Evolutionary conservation across 2,113 vertebrate genomes (phyloP).

Genomic region (Corythoichthys intestinalis): DNA sequence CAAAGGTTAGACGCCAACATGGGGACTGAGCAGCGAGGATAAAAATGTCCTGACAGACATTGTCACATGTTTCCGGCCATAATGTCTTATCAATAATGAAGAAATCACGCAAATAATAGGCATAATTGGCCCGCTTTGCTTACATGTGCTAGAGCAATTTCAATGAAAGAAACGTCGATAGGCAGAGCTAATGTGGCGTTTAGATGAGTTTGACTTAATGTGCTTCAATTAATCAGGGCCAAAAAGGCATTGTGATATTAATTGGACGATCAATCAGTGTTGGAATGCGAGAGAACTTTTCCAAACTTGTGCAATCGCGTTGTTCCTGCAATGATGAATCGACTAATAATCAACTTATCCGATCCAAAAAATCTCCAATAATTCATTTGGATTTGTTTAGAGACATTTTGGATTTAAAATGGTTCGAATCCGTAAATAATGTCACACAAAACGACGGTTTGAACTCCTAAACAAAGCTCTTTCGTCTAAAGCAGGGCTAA

Average conservation of each 20-base stretch:
- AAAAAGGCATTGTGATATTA: not conserved
- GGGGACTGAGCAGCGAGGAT: conserved; percentile 36
- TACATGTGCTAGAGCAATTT: not conserved
- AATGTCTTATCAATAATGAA: conserved; percentile 17
- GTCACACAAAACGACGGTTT: too few species aligned
- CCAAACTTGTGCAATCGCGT: not conserved
- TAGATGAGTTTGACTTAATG: conserved; percentile 1
- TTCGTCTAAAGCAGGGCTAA: too few species aligned
- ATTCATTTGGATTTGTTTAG: too few species aligned
- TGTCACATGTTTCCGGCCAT: conserved; percentile 1
- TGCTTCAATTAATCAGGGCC: conserved; percentile 2
- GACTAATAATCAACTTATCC: too few species aligned
- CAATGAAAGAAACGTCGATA: conserved; percentile 7
- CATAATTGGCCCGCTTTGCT: conserved; percentile 12
- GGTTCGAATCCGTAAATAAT: too few species aligned
- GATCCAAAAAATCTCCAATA: too few species aligned
- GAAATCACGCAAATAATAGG: conserved; percentile 17
- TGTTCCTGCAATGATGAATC: too few species aligned
- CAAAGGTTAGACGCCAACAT: conserved; percentile 37
- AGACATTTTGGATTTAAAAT: too few species aligned
- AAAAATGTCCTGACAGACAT: conserved; percentile 40
- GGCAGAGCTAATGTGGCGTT: not conserved
- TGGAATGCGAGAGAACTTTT: not conserved
- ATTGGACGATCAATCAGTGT: conserved; percentile 2
- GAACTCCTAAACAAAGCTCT: too few species aligned